These are phyloP conservation scores for Nycticryphes semicollaris DNA, from an alignment of 2,113 vertebrate genomes.

Conservation along the genomic window DNA sequence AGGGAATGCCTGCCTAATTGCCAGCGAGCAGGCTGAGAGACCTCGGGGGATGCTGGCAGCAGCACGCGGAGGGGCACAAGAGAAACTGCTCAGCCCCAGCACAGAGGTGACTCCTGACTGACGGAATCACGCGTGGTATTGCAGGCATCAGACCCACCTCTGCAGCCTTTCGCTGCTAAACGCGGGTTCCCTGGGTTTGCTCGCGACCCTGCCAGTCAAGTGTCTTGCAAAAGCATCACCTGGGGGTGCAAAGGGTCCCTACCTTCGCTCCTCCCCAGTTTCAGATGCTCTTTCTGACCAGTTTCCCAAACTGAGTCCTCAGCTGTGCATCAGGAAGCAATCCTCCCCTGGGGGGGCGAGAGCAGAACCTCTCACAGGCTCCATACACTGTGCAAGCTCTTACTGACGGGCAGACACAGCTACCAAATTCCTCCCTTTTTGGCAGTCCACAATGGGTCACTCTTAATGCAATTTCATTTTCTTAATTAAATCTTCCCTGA, in stretches of 20 bases:
- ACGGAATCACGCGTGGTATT: background rate
- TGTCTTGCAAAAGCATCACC: background rate
- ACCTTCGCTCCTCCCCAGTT: background rate
- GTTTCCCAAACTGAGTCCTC: background rate
- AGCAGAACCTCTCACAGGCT: background rate
- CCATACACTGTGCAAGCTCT: background rate
- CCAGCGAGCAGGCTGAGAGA: background rate
- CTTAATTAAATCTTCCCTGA: slow-evolving; percentile 49
- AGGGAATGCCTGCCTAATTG: slow-evolving; percentile 12
- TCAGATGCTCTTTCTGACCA: background rate
- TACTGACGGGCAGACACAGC: background rate
- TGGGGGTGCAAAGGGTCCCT: background rate
- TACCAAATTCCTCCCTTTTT: slow-evolving; percentile 3
- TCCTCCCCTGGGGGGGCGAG: background rate
- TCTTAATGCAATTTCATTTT: slow-evolving; percentile 36
- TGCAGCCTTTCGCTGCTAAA: background rate
- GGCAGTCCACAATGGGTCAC: slow-evolving; percentile 28
- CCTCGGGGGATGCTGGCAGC: background rate
- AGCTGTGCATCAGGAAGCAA: background rate
- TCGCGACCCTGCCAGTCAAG: background rate
- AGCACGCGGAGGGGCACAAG: background rate
- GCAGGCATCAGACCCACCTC: background rate
- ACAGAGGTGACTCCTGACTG: background rate
- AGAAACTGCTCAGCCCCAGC: background rate
- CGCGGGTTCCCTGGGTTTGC: background rate